Conservation (phyloP, 2,113 vertebrate genomes). For the Cyanistes caeruleus region DNA sequence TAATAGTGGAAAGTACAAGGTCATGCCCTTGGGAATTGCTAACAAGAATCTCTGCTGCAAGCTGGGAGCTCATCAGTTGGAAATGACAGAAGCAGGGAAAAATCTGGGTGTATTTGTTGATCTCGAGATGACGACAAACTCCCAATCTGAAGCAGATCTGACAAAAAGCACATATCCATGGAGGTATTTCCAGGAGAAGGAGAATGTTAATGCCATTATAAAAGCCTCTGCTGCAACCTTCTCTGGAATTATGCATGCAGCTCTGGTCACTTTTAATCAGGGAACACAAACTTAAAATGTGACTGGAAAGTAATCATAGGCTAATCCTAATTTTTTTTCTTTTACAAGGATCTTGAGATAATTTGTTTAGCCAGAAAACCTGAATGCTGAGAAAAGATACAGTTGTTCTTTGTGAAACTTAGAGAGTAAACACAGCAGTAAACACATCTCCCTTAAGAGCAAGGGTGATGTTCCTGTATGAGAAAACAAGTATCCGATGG, state of each 20-base stretch:
- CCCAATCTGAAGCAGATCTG: background rate
- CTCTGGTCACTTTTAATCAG: background rate
- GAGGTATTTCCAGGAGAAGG: background rate
- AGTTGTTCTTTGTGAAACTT: background rate
- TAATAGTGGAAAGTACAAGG: slow-evolving; percentile 46
- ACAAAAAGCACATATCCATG: background rate
- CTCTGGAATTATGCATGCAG: background rate
- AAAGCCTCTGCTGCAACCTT: background rate
- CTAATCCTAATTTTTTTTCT: background rate
- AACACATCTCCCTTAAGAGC: slow-evolving; percentile 46
- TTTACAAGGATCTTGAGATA: background rate
- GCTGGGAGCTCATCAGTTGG: slow-evolving; percentile 15
- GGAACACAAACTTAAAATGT: background rate
- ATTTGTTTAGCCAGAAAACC: background rate
- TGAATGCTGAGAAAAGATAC: background rate
- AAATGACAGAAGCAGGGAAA: slow-evolving; percentile 22
- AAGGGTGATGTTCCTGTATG: background rate
- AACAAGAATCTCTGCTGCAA: background rate
- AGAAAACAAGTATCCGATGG: slow-evolving; percentile 64
- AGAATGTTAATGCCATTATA: background rate
- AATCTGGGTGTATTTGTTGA: slow-evolving; percentile 30
- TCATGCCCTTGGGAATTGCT: slow-evolving; percentile 27
- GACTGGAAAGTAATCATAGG: background rate
- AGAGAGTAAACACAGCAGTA: slow-evolving; percentile 41
- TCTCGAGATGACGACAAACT: background rate